phyloP scores from a whole-genome alignment of 2,797 vertebrate genomes.

The Hypotaenidia philippensis region DNA sequence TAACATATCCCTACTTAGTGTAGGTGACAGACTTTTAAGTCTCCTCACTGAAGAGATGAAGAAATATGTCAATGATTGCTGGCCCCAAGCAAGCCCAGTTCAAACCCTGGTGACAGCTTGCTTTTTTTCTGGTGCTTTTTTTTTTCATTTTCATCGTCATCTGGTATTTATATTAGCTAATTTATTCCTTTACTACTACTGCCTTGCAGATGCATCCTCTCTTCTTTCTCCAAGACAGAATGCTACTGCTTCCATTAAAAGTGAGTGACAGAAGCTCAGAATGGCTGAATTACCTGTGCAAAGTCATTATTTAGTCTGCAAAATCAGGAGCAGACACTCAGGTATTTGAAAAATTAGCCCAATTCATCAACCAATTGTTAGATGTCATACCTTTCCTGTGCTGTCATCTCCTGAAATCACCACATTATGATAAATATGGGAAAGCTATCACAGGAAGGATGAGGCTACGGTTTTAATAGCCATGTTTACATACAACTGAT shows the following conservation, averaged over 20 bases:
- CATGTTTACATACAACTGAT: background rate
- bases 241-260: background rate
- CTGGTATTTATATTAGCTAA: background rate
- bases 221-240: background rate
- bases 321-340: background rate
- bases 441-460: background rate
- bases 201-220: background rate
- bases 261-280: background rate
- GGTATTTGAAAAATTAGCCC: background rate
- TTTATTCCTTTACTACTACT: background rate
- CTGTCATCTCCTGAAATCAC: background rate
- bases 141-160: background rate
- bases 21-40: conserved; percentile 9
- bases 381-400: background rate
- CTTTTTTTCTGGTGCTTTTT: too few species aligned
- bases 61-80: background rate
- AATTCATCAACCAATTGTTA: background rate
- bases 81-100: background rate
- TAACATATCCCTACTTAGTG: background rate
- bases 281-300: background rate
- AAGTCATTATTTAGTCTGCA: background rate
- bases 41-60: background rate
- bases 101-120: background rate
- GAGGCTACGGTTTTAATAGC: background rate
- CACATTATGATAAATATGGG: background rate